Evolutionary conservation across 2,113 vertebrate genomes (phyloP).

Genomic region (Oreochromis niloticus): DNA sequence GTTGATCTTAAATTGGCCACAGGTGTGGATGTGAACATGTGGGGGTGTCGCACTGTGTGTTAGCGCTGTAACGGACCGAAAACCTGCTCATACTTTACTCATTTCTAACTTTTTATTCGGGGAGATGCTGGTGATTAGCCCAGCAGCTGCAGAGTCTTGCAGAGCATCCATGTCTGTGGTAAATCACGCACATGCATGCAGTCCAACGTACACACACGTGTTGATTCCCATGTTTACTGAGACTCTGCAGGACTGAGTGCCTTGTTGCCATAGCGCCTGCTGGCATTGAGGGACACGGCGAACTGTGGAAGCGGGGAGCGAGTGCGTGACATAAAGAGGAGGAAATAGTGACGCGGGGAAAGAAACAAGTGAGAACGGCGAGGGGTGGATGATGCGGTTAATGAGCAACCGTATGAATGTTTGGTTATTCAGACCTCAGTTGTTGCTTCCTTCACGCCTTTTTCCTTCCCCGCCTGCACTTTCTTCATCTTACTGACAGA

Average conservation of each 20-base stretch:
- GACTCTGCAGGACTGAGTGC: conserved; percentile 34
- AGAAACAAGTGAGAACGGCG: neutral
- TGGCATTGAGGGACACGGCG: conserved; percentile 41
- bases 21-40: neutral
- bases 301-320: neutral
- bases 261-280: conserved; percentile 69
- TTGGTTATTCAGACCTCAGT: neutral
- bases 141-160: neutral
- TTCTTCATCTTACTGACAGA: conserved; percentile 22
- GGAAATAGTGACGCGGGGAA: neutral
- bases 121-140: neutral
- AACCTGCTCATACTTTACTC: neutral
- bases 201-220: neutral
- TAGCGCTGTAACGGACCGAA: neutral
- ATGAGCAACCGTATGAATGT: conserved; percentile 12
- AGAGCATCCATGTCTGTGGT: neutral
- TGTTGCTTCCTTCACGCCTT: neutral
- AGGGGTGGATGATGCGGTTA: conserved; percentile 22
- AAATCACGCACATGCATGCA: neutral
- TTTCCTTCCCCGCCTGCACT: neutral
- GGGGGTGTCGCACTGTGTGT: neutral
- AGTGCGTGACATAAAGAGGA: conserved; percentile 8
- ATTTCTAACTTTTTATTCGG: neutral
- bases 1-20: neutral
- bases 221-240: conserved; percentile 16